Conservation (phyloP, 1,140 invertebrate species). For the Pogonomyrmex barbatus region DNA sequence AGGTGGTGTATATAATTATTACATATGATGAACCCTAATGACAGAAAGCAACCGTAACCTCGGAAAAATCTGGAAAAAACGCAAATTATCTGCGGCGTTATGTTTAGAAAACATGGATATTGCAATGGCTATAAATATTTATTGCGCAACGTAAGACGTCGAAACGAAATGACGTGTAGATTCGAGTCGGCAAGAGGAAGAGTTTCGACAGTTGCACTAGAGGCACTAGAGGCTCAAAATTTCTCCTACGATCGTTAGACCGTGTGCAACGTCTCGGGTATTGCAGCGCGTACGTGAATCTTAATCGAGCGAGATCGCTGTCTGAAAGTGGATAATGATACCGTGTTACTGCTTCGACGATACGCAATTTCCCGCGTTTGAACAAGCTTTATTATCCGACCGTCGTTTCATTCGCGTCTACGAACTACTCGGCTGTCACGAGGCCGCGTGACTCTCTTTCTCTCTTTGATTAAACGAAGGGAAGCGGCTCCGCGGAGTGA, state of each 20-base stretch:
- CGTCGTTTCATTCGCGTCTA: neutral
- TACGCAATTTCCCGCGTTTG: constrained; percentile 59
- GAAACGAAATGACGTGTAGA: neutral
- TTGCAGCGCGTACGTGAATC: constrained; percentile 21
- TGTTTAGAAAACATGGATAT: neutral
- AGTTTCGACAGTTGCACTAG: constrained; percentile 30
- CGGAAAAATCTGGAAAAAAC: neutral
- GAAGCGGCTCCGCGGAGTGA: neutral
- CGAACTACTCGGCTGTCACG: neutral
- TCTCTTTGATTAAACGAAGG: constrained; percentile 18
- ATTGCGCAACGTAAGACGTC: neutral
- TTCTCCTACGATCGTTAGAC: constrained; percentile 29
- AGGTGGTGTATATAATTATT: neutral
- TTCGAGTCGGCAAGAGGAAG: neutral
- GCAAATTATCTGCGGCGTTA: neutral
- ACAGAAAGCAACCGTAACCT: neutral
- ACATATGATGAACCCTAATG: neutral
- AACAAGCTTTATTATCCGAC: constrained; percentile 42
- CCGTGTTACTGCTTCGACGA: neutral
- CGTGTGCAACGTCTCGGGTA: neutral
- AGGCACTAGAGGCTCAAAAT: constrained; percentile 12
- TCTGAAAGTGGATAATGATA: constrained; percentile 45
- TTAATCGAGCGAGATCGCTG: constrained; percentile 51
- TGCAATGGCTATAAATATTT: constrained; percentile 15
- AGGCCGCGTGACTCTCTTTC: neutral